Evolutionary conservation across 2,113 vertebrate genomes (phyloP), one percentile per base, ranked within the genome.

Genomic region (Polypterus bichir): DNA sequence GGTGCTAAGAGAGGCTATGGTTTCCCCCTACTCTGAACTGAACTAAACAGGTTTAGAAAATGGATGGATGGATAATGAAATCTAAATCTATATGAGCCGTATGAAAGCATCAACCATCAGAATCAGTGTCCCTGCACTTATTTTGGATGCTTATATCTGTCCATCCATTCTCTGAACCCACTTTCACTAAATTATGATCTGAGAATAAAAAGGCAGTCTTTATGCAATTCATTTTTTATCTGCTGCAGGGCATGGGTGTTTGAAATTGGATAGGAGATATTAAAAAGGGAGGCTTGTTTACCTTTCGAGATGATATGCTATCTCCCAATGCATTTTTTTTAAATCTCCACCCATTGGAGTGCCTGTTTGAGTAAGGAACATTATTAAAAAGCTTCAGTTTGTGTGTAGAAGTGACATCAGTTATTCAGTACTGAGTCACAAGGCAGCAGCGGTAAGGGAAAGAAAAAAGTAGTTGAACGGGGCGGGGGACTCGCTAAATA

Each of bases 231-330:
- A 54, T 62, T 10, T 51, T 7, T 6, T 54, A 47, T 48, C 27
- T 1, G 44, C 45, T 9, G 47, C 57, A 60, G 51, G 47, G 48
- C 11, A 57, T 1, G 3, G 54, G 58, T 11, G 47, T 48, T 48
- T 6, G 4, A n/a, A n/a, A 62, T 49, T 57, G 54, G 5, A 44
- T 6, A 62, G 60, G 61, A 55, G 47, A 11, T 48, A 46, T 60
- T 4, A 57, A 57, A 66, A 59, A 58, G 55, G 55, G 65, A 11
- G 56, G 27, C 8, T 62, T 62, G 60, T 62, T 59, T 62, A 60
- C 52, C 44, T 4, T 44, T 49, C 47, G 45, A 5, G 47, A 49
- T 48, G 56, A 62, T 62, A 62, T 44, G 10, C 46, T 62, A 62
- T 53, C 48, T 47, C 44, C 46, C 47, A 46, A 57, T 61, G 58